Base-by-base conservation (phyloP, 2,888 invertebrate genomes). In the Palloptera scutellata region DNA sequence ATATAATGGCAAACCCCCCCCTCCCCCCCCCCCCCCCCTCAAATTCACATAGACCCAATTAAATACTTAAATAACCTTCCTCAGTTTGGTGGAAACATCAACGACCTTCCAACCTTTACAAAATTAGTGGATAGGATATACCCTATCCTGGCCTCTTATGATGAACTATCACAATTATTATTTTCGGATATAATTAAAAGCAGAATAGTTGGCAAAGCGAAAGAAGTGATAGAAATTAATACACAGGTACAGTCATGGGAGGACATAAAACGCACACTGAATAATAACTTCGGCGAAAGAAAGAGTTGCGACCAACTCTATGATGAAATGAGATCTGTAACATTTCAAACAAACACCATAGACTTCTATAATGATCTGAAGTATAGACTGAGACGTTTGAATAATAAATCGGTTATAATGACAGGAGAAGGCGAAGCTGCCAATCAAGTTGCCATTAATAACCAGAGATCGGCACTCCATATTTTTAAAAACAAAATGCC, bases 281-380 rank as follows among this genome's bases (percentile, higher is more conserved):
- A n/a, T n/a, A 71, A 73, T 53, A 72, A 74, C 64, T 72, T 74
- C 45, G 67, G 70, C 13, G 72, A 72, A 42, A 64, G 58, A 11
- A n/a, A 61, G 30, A 70, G 68, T 40, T 11, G 51, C 5, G 70
- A 72, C 45, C 67, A 72, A 19, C 48, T 72, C 8, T 72, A 63
- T 45, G 72, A 73, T 42, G 17, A 55, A 13, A 15, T 73, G 17
- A 59, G 69, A 63, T 41, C 63, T 19, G 61, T 51, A 12, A 48
- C 43, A 15, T 72, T 72, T 51, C 67, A 68, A 60, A 71, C 70
- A 30, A 71, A 64, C 15, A 64, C 55, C 8, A 4, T 66, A 1
- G 67, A 72, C 6, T 73, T 72, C 58, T 71, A 60, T 62, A 67
- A 68, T 13, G 73, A 73, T 43, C 70, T 73, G 3, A 72, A 70